Percentiles rank a stretch among this genome's conserved stretches.
phyloP scores from a whole-genome alignment of 2,797 vertebrate genomes.

The Thaleichthys pacificus region DNA sequence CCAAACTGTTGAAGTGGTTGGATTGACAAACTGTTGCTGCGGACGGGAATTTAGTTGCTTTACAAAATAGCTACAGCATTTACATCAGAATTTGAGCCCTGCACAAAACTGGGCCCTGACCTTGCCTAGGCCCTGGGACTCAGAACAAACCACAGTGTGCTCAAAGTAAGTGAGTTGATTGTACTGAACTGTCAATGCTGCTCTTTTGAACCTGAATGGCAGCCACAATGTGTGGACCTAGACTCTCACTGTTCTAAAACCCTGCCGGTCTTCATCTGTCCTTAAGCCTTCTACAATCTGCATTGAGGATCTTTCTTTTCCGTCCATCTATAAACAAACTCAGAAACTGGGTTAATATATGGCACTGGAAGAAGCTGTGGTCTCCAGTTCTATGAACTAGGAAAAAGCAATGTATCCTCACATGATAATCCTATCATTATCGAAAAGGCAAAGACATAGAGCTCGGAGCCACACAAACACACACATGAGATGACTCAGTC shows the following conservation, averaged over 20 bases:
- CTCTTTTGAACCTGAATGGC: no score
- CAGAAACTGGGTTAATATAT: conserved; percentile 64
- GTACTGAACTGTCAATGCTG: no score
- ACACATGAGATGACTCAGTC: conserved; percentile 50
- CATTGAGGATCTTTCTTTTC: neutral
- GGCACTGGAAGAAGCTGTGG: conserved; percentile 63
- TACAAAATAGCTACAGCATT: conserved; percentile 45
- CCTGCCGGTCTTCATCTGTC: no score
- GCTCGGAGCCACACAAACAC: conserved; percentile 37
- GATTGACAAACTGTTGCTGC: conserved; percentile 1
- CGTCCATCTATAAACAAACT: conserved; percentile 53
- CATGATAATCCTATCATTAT: conserved; percentile 61
- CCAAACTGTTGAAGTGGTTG: neutral
- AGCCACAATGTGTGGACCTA: no score
- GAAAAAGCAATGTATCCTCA: conserved; percentile 56
- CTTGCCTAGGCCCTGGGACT: no score
- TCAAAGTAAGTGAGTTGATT: no score
- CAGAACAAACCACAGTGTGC: no score
- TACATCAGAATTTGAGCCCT: no score
- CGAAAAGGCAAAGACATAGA: conserved; percentile 48
- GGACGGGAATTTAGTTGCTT: neutral
- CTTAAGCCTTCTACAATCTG: neutral
- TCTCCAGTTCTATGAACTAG: conserved; percentile 48
- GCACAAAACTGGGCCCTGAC: no score
- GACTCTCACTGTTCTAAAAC: no score